Percentiles rank a stretch among this genome's conserved stretches.
phyloP scores from a whole-genome alignment of 2,888 invertebrate species.

The Drosophila colorata region DNA sequence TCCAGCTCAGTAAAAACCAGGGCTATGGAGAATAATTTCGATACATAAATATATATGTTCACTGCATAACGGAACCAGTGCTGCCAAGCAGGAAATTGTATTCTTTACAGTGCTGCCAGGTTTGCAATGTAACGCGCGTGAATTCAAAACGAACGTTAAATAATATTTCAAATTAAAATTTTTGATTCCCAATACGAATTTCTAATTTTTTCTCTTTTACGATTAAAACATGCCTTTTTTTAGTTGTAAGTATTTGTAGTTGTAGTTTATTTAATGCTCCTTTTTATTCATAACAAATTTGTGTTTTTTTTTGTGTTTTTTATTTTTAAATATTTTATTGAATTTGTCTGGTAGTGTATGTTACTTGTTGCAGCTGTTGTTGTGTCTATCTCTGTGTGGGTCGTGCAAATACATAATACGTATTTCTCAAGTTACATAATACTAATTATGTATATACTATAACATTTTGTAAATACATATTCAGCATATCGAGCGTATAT shows the following conservation, averaged over 20 bases:
- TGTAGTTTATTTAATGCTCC: conserved; percentile 64
- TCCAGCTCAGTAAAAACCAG: background rate
- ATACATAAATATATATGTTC: background rate
- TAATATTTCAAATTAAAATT: background rate
- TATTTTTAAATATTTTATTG: conserved; percentile 43
- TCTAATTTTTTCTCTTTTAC: too few relatives aligned
- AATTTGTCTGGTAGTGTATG: conserved; percentile 65
- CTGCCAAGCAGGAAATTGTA: background rate
- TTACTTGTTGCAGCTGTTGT: conserved; percentile 54
- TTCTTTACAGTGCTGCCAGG: conserved; percentile 6
- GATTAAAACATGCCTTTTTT: background rate
- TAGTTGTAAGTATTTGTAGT: conserved; percentile 42
- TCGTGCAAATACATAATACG: conserved; percentile 70
- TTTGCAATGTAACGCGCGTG: background rate
- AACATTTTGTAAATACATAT: conserved; percentile 61
- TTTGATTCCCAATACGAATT: too few relatives aligned
- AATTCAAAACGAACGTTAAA: background rate
- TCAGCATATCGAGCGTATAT: conserved; percentile 76
- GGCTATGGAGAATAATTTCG: background rate
- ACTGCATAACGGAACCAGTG: background rate
- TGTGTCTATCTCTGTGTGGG: conserved; percentile 50
- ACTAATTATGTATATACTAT: conserved; percentile 34
- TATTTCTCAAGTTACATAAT: conserved; percentile 47
- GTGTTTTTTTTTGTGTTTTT: conserved; percentile 10
- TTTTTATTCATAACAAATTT: conserved; percentile 64